These are phyloP conservation scores for Amphiprion clarkii DNA, from an alignment of 2,797 vertebrate genomes.

Conservation along the genomic window DNA sequence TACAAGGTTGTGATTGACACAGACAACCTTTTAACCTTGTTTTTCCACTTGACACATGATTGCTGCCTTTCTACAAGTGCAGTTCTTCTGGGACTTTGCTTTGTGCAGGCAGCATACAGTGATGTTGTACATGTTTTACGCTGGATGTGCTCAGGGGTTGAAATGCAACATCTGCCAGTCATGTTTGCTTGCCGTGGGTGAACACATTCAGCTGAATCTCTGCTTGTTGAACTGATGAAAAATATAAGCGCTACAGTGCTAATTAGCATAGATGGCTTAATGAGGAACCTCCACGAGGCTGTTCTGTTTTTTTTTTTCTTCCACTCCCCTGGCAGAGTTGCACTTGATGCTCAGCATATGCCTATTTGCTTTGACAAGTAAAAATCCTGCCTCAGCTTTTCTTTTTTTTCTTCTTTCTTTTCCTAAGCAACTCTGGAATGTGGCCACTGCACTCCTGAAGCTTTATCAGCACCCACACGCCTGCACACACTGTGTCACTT, in stretches of 20 bases:
- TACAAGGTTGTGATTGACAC: not conserved
- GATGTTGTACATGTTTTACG: not conserved
- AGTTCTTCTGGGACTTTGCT: conserved; percentile 21
- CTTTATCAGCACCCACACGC: conserved; percentile 43
- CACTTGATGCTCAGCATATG: conserved; percentile 31
- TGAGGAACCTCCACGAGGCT: conserved; percentile 6
- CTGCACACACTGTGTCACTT: conserved; percentile 37
- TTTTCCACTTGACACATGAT: not conserved
- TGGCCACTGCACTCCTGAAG: conserved; percentile 38
- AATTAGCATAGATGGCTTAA: conserved; percentile 44
- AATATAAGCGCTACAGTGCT: not conserved
- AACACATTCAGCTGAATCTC: not conserved
- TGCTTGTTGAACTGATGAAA: not conserved
- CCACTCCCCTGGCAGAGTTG: conserved; percentile 23
- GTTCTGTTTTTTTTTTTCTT: not conserved
- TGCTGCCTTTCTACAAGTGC: conserved; percentile 7
- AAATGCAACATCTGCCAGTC: conserved; percentile 35
- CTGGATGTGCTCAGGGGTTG: conserved; percentile 8
- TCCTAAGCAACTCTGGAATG: conserved; percentile 44
- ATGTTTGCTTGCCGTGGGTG: conserved; percentile 15
- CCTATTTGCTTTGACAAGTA: conserved; percentile 46
- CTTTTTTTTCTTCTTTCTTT: conserved; percentile 5
- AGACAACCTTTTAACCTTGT: not conserved
- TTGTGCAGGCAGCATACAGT: not conserved
- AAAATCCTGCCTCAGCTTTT: conserved; percentile 46